These are phyloP conservation scores for Geopemphigus sp. DNA, from an alignment of 1,140 invertebrate species.

Conservation along the genomic window DNA sequence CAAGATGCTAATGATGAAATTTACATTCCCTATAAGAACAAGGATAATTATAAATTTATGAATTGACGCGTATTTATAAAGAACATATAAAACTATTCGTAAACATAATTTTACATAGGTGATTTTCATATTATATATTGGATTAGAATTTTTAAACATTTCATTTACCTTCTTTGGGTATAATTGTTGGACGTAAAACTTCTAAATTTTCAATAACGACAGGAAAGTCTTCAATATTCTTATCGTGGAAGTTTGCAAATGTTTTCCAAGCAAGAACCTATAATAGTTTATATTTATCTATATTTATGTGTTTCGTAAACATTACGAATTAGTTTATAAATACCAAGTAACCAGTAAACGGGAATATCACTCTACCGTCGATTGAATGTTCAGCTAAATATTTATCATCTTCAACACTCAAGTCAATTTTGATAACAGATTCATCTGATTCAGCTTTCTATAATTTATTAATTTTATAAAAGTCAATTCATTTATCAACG, in stretches of 20 bases:
- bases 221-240: conserved; percentile 71
- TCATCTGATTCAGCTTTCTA: conserved; percentile 63
- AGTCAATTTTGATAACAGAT: conserved; percentile 73
- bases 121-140: too few species aligned
- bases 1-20: conserved; percentile 85
- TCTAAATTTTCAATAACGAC: conserved; percentile 84
- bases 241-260: conserved; percentile 79
- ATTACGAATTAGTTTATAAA: conserved; percentile 49
- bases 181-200: conserved; percentile 87
- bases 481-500: background rate
- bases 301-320: background rate
- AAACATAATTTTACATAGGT: too few species aligned
- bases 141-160: too few species aligned
- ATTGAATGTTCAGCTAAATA: conserved; percentile 88
- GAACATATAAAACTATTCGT: too few species aligned
- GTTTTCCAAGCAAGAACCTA: conserved; percentile 87
- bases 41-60: too few species aligned
- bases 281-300: conserved; percentile 51
- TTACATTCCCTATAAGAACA: conserved; percentile 67
- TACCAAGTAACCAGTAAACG: conserved; percentile 91
- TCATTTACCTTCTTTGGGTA: conserved; percentile 79
- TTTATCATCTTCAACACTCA: conserved; percentile 72
- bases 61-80: too few species aligned
- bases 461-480: conserved; percentile 1
- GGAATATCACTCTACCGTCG: conserved; percentile 90